phyloP scores from a whole-genome alignment of 2,797 vertebrate genomes.

The Catamblyrhynchus diadema region DNA sequence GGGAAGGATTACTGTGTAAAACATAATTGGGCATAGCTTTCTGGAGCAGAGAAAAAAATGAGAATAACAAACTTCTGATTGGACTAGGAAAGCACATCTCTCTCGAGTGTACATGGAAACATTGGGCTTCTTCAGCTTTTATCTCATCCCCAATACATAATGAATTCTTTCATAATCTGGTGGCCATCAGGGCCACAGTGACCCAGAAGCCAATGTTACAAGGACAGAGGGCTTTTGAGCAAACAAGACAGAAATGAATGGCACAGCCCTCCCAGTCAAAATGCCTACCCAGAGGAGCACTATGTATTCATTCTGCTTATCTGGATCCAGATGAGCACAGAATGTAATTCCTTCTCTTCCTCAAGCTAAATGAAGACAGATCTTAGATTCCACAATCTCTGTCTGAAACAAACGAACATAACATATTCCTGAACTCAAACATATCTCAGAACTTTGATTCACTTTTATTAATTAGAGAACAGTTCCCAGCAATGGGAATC shows the following conservation, averaged over 20 bases:
- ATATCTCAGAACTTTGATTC: not conserved
- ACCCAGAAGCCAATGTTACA: not conserved
- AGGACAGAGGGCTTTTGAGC: not conserved
- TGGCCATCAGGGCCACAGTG: not conserved
- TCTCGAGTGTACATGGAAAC: not conserved
- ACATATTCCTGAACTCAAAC: not conserved
- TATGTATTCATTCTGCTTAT: not conserved
- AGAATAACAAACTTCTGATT: not conserved
- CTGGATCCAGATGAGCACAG: not conserved
- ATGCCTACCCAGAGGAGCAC: not conserved
- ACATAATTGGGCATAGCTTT: not conserved
- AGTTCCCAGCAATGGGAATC: not conserved
- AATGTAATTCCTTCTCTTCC: not conserved
- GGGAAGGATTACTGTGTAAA: not conserved
- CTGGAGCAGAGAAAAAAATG: not conserved
- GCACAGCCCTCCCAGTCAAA: not conserved
- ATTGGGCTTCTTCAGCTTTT: not conserved
- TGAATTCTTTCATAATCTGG: not conserved
- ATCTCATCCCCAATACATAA: not conserved
- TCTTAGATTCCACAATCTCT: not conserved
- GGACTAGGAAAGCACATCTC: not conserved
- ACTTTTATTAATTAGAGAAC: not conserved
- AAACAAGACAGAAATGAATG: not conserved
- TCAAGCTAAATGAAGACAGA: not conserved
- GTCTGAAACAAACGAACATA: not conserved